These are phyloP conservation scores for Halcyon badia DNA, from an alignment of 2,797 vertebrate genomes.

Conservation along the genomic window DNA sequence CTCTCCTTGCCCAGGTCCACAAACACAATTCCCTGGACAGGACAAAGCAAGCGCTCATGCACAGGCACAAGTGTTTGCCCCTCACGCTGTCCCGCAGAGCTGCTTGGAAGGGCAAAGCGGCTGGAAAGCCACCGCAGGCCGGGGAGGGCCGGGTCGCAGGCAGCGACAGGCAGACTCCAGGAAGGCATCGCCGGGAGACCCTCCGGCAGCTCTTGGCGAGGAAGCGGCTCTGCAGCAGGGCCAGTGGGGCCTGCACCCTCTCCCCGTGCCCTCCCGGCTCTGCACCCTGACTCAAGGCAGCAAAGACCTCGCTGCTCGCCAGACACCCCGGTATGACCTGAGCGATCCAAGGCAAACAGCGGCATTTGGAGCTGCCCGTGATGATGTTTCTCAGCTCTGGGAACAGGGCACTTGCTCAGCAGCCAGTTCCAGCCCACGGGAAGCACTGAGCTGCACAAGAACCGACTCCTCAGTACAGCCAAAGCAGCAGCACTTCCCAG, in stretches of 20 bases:
- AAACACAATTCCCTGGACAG: not conserved
- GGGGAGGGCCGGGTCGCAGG: not conserved
- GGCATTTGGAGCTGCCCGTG: not conserved
- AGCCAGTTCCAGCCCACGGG: not conserved
- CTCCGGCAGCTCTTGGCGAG: fast-evolving
- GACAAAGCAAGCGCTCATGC: fast-evolving
- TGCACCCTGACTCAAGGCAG: fast-evolving
- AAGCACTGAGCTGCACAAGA: not conserved
- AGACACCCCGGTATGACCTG: not conserved
- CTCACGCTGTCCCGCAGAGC: not conserved
- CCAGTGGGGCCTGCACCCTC: not conserved
- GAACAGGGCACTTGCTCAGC: not conserved
- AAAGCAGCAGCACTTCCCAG: not conserved
- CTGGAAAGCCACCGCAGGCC: not conserved
- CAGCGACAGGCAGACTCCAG: no score
- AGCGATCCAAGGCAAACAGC: fast-evolving
- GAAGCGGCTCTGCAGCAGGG: not conserved
- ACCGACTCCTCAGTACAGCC: fast-evolving
- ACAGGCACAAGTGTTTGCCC: fast-evolving
- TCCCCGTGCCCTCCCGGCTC: fast-evolving
- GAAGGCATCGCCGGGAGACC: not conserved
- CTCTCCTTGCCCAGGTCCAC: not conserved
- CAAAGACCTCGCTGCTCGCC: not conserved
- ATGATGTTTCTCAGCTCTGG: not conserved
- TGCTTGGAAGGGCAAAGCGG: not conserved